Conservation (phyloP, 2,797 vertebrate genomes). For the Cirrhinus molitorella region DNA sequence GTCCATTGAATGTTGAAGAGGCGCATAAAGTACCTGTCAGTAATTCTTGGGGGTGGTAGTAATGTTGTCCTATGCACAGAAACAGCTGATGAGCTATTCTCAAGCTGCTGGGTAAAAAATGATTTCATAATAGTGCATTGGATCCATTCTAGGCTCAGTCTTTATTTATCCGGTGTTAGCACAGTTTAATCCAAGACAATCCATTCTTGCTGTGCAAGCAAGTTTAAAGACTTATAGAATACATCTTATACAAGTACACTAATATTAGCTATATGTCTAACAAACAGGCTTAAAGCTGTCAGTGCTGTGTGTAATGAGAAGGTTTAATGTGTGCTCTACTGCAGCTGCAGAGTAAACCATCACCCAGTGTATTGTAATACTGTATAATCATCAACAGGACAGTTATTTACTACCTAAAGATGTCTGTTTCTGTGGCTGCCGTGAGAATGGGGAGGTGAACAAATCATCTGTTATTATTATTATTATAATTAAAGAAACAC, state of each 20-base stretch:
- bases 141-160: not conserved
- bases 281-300: conserved; percentile 10
- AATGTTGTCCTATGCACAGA: not conserved
- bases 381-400: not conserved
- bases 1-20: not conserved
- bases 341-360: conserved; percentile 3
- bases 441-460: not conserved
- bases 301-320: conserved; percentile 31
- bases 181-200: conserved; percentile 25
- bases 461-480: not conserved
- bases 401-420: conserved; percentile 16
- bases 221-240: conserved; percentile 11
- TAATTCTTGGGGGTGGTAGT: not conserved
- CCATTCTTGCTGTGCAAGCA: conserved; percentile 11
- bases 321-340: not conserved
- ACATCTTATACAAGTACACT: conserved; percentile 21
- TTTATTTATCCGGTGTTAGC: conserved; percentile 5
- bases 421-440: not conserved
- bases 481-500: not conserved
- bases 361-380: conserved; percentile 19
- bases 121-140: not conserved
- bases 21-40: not conserved
- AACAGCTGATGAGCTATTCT: not conserved
- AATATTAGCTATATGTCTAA: conserved; percentile 24
- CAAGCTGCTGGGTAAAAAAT: not conserved